Conservation (phyloP, 2,113 vertebrate species). For the Alouatta palliata region DNA sequence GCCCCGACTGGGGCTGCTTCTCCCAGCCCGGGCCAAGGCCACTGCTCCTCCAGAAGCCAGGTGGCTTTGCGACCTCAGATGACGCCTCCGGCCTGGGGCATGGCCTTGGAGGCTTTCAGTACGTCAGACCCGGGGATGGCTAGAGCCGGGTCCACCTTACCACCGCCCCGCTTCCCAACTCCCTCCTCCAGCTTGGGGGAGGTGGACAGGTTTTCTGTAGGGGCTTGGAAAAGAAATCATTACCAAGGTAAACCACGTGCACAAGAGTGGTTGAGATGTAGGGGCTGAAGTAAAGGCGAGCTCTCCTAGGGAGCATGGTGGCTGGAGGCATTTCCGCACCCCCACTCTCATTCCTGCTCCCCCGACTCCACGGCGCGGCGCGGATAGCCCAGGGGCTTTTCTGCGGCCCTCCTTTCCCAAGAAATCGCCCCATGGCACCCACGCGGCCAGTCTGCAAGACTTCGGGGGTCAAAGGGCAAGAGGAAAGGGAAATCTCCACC, state of each 20-base stretch:
- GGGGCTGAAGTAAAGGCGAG: too few relatives aligned
- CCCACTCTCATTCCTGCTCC: not conserved
- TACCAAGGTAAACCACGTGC: accelerated
- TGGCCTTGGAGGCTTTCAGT: not conserved
- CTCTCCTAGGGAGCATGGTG: too few relatives aligned
- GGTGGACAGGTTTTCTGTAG: not conserved
- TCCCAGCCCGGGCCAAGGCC: not conserved
- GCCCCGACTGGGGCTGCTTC: not conserved
- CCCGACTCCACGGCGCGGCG: not conserved
- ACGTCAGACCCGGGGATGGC: too few relatives aligned
- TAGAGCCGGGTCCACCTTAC: not conserved
- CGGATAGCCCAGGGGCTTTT: not conserved
- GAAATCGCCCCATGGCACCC: not conserved
- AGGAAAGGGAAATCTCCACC: not conserved
- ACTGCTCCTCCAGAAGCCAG: not conserved
- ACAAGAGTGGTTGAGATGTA: not conserved
- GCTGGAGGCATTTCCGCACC: not conserved
- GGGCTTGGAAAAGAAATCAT: not conserved
- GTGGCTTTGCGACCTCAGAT: not conserved
- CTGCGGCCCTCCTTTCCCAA: not conserved
- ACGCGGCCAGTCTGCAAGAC: not conserved
- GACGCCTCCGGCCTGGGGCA: accelerated
- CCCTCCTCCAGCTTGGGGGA: not conserved
- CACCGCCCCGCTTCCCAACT: accelerated
- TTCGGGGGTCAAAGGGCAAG: not conserved